These are phyloP conservation scores for Scalopus aquaticus DNA, from an alignment of 2,113 vertebrate genomes.

Conservation along the genomic window DNA sequence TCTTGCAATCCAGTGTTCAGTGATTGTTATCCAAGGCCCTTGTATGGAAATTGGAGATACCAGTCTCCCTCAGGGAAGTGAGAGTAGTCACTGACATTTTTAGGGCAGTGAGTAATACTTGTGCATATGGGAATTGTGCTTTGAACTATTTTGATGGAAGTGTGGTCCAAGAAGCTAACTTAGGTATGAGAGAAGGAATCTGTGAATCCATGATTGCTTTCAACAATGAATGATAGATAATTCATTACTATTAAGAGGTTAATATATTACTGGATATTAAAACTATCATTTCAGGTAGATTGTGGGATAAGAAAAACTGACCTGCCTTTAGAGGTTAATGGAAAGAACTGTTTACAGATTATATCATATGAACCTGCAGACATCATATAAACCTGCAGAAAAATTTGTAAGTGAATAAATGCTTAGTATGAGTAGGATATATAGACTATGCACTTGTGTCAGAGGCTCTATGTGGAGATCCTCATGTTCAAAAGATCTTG, in stretches of 20 bases:
- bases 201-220: background rate
- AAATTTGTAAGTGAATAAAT: background rate
- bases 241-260: slow-evolving; percentile 31
- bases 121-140: background rate
- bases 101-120: background rate
- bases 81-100: background rate
- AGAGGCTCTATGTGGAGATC: background rate
- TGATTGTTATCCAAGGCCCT: background rate
- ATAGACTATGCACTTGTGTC: background rate
- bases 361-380: background rate
- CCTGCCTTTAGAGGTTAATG: background rate
- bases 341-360: background rate
- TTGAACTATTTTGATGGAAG: background rate
- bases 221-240: background rate
- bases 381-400: background rate
- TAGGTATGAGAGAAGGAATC: background rate
- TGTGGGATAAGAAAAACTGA: background rate
- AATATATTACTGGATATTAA: slow-evolving; percentile 10
- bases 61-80: background rate
- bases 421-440: background rate
- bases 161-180: background rate
- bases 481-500: slow-evolving; percentile 17
- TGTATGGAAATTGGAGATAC: background rate
- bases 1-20: background rate
- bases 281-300: slow-evolving; percentile 1